Evolutionary conservation across 1,140 invertebrate genomes (phyloP).

Genomic region (Bombus picipes): DNA sequence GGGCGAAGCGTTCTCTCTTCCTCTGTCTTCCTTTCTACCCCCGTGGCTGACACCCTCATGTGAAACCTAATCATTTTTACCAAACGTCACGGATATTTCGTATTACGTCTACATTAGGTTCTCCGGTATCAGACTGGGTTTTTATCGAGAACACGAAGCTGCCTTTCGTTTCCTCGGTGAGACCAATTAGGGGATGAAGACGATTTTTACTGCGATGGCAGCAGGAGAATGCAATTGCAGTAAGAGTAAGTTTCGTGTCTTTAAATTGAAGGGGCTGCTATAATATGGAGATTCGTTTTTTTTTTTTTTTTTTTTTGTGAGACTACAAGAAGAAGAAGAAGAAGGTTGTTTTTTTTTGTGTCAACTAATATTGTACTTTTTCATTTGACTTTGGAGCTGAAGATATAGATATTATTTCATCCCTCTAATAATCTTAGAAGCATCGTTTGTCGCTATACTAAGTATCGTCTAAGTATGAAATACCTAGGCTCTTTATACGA

Average conservation of each 20-base stretch:
- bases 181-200: constrained; percentile 20
- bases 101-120: constrained; percentile 74
- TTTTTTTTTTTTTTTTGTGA: too few relatives aligned
- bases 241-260: neutral
- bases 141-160: constrained; percentile 64
- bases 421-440: neutral
- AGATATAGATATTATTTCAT: neutral
- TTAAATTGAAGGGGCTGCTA: neutral
- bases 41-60: constrained; percentile 61
- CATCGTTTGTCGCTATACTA: neutral
- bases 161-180: constrained; percentile 56
- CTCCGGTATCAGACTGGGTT: constrained; percentile 62
- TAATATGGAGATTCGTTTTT: too few relatives aligned
- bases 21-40: constrained; percentile 34
- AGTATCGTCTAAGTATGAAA: neutral
- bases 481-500: neutral
- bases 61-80: constrained; percentile 81
- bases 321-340: too few relatives aligned
- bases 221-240: neutral
- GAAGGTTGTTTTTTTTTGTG: neutral
- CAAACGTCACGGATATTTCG: constrained; percentile 73
- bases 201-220: neutral
- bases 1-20: constrained; percentile 3
- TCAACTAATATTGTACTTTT: neutral
- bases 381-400: neutral